Base-by-base conservation (phyloP, 2,113 vertebrate species). In the Ploceus nigricollis region DNA sequence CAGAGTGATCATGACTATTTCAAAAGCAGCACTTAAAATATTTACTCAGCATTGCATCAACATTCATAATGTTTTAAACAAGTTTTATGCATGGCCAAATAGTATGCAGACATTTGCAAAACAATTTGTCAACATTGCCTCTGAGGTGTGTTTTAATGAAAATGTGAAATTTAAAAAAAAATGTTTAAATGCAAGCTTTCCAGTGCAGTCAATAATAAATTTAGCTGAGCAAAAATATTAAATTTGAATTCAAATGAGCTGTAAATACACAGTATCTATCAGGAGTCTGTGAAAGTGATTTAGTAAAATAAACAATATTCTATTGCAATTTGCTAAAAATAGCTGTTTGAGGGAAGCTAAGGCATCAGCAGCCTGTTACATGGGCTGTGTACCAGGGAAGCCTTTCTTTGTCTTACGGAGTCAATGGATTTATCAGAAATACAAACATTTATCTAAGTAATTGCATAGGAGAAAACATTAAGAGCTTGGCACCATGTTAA, bases 391-490 rank as follows among this genome's bases (percentile, higher is more conserved):
- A 70, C 21, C 21, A 75, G 33, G n/a, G 27, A 94, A 68, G 45
- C 60, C 56, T 92, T 87, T 48, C 58, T 91, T 96, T 93, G 42
- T 72, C 69, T 93, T 75, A 73, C 42, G 39, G 81, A 91, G 81
- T 91, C 90, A 94, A 66, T 75, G 68, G 77, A 86, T 69, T 94
- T 96, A 90, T 87, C 85, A 95, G 81, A 94, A 94, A 94, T 75
- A 72, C 53, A 94, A 87, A 63, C 93, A 95, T 96, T 96, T 89
- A 89, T 96, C 94, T 94, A 96, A 91, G 79, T 97, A 96, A 97
- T 96, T 96, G 89, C 94, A 87, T 11, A 68, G 76, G 21, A 92
- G 79, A 95, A 96, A 96, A 76, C 95, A 96, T 97, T 96, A 97
- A 89, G 89, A 51, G 78, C 87, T 87, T 96, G 80, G 61, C 80